Conservation (phyloP, 2,797 vertebrate species). For the Falco cherrug region DNA sequence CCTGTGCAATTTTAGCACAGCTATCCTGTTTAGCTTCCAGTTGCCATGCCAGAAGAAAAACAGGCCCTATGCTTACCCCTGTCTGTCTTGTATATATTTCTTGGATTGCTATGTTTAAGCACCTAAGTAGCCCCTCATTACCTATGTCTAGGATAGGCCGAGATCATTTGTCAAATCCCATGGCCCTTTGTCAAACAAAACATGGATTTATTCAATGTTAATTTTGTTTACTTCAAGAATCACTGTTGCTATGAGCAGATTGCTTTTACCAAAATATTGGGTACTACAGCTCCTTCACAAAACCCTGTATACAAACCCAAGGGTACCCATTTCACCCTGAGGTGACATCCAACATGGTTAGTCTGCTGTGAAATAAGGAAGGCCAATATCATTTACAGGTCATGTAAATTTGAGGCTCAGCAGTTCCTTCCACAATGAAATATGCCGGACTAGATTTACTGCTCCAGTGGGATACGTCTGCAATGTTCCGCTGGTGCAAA, state of each 20-base stretch:
- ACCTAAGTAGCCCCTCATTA: neutral
- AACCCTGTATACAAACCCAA: fast-evolving
- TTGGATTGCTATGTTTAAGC: neutral
- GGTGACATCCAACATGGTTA: constrained; percentile 16
- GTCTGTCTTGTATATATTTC: neutral
- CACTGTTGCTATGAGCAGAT: neutral
- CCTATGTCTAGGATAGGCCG: neutral
- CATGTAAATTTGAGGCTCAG: constrained; percentile 33
- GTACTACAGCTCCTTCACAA: neutral
- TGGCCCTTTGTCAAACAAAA: neutral
- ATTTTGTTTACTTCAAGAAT: neutral
- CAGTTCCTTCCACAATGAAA: neutral
- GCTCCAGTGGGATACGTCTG: neutral
- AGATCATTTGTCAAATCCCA: neutral
- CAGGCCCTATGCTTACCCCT: neutral
- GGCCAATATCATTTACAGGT: constrained; percentile 34
- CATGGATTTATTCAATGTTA: neutral
- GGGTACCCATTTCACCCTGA: neutral
- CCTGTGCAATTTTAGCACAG: neutral
- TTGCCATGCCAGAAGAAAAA: neutral
- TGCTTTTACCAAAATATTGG: neutral
- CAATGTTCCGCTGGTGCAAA: neutral
- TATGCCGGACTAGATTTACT: constrained; percentile 2
- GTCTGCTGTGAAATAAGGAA: constrained; percentile 53
- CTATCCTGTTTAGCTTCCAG: neutral